Evolutionary conservation across 1,140 invertebrate genomes (phyloP), one percentile per base, ranked within the genome.

Genomic region (Conus betulinus): DNA sequence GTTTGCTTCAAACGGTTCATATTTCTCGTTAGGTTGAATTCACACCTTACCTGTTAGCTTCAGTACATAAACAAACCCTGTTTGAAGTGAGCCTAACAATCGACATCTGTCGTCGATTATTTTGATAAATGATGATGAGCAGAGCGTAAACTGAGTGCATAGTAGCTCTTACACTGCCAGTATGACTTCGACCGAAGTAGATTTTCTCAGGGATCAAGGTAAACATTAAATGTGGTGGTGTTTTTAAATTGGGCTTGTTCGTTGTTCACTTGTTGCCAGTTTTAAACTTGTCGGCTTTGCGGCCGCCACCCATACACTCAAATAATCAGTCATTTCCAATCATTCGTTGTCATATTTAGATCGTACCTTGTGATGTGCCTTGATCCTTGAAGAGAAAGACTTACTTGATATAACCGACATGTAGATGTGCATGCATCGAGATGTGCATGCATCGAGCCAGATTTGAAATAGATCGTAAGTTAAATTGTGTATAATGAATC

Each of bases 181-280:
- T 53, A 92, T 92, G 91, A 87, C 88, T 25, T 85, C 88, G 11
- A 85, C 89, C 52, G 90, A 92, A 87, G 88, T 91, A 11, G 85
- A 88, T 15, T 91, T 92, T 90, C 87, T 92, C 83, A 90, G 90
- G 81, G 91, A 92, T 86, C 91, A 92, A 89, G 91, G 91, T 92
- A 89, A 78, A 87, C 71, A 17, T 17, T 27, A 76, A 3, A 7
- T n/a, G n/a, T 52, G 13, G n/a, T n/a, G 23, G 60, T 74, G 7
- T 23, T 85, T 87, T 86, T 8, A 87, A 53, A 74, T n/a, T 57
- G n/a, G 7, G 5, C 53, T 39, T 15, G 53, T n/a, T 20, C 11
- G 51, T 27, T 13, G 60, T 39, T 25, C 84, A 71, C 23, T 57
- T 78, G 23, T 57, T 87, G 85, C 78, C 57, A 82, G 87, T 63